Percentiles rank a stretch among this genome's conserved stretches.
These are phyloP conservation scores for Anagyrus pseudococci DNA, from an alignment of 2,888 invertebrate genomes.

Conservation along the genomic window DNA sequence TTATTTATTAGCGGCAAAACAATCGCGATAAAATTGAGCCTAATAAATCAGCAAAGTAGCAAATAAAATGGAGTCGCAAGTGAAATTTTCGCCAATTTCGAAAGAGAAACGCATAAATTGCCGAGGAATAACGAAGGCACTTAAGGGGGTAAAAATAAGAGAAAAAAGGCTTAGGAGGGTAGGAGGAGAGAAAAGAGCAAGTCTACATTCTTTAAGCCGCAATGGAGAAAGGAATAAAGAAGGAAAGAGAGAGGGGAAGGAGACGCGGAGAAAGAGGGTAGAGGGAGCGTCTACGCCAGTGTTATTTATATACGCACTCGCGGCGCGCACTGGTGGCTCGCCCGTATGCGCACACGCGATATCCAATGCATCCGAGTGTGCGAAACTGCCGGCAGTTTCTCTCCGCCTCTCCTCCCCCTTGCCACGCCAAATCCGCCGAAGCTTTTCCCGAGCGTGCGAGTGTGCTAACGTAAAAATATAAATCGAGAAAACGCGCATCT, in stretches of 20 bases:
- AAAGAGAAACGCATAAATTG: too few species aligned
- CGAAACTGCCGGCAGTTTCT: background rate
- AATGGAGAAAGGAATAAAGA: slow-evolving; percentile 10
- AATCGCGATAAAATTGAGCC: too few species aligned
- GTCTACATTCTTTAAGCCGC: too few species aligned
- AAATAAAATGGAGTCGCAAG: too few species aligned
- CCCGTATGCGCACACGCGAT: slow-evolving; percentile 14
- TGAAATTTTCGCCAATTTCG: background rate
- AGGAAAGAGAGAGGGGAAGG: background rate
- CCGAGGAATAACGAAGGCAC: too few species aligned
- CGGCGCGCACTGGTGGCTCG: slow-evolving; percentile 1
- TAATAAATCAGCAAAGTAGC: too few species aligned
- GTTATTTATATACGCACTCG: slow-evolving; percentile 30
- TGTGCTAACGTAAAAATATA: slow-evolving; percentile 26
- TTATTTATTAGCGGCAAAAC: too few species aligned
- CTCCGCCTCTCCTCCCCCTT: slow-evolving; percentile 5
- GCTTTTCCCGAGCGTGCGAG: slow-evolving; percentile 17
- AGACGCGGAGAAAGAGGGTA: slow-evolving; percentile 12
- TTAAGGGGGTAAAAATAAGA: too few species aligned
- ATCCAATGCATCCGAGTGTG: slow-evolving; percentile 14
- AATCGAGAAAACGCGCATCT: slow-evolving; percentile 35
- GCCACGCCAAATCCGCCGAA: slow-evolving; percentile 13
- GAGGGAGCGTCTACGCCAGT: slow-evolving; percentile 22
- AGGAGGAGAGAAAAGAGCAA: too few species aligned
- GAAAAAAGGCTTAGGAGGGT: slow-evolving; percentile 4